A percentile compares a stretch with the other conserved stretches of the same genome.
Conservation (phyloP, 2,888 invertebrate genomes). For the Periphyllus acericola region DNA sequence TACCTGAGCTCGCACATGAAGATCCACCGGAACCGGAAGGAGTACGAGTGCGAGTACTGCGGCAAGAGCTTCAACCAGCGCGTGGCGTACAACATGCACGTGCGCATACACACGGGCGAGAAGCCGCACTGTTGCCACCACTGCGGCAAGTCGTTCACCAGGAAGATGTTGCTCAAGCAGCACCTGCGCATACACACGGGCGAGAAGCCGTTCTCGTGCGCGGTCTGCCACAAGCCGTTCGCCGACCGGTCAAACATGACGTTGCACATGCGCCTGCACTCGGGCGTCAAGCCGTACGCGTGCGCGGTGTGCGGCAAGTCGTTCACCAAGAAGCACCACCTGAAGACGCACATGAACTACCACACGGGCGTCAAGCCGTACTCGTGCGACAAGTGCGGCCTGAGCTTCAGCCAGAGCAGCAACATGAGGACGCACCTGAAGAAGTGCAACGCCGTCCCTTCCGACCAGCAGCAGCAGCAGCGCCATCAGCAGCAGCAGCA, state of each 20-base stretch:
- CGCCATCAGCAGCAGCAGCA: background rate
- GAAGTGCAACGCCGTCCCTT: constrained; percentile 71
- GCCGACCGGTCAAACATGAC: constrained; percentile 89
- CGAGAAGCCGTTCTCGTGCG: constrained; percentile 79
- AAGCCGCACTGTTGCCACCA: constrained; percentile 74
- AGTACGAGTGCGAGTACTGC: constrained; percentile 82
- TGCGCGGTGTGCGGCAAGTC: constrained; percentile 78
- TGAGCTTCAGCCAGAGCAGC: constrained; percentile 84
- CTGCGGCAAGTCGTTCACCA: constrained; percentile 83
- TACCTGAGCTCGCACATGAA: constrained; percentile 88
- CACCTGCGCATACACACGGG: constrained; percentile 85
- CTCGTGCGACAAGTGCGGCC: constrained; percentile 76
- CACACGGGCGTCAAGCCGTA: constrained; percentile 87
- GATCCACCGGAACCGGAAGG: constrained; percentile 80
- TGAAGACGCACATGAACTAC: constrained; percentile 85
- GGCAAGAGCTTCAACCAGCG: constrained; percentile 87
- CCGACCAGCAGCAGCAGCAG: background rate
- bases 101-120: constrained; percentile 80
- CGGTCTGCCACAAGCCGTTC: constrained; percentile 83
- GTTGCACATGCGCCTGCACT: constrained; percentile 81
- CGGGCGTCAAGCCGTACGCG: constrained; percentile 81
- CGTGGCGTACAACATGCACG: constrained; percentile 89
- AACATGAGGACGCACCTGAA: constrained; percentile 88
- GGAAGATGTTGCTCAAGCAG: constrained; percentile 86
- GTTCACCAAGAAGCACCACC: constrained; percentile 86